These are phyloP conservation scores for Paradisaea rubra DNA, from an alignment of 2,113 vertebrate genomes.

Conservation along the genomic window DNA sequence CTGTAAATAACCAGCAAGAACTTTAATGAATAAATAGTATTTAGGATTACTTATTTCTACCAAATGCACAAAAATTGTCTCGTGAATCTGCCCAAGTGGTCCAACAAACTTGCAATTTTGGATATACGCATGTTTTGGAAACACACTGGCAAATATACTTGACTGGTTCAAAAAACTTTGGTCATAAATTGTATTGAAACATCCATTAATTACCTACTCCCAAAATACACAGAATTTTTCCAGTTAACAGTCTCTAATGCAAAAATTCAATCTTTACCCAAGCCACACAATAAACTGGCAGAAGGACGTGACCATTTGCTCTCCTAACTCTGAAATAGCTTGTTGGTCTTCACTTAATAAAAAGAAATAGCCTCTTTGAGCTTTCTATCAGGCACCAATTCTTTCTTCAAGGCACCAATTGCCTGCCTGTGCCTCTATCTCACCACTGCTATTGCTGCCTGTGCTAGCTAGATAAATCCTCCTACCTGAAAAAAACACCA, in stretches of 20 bases:
- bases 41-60: neutral
- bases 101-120: neutral
- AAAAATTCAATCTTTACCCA: neutral
- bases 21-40: neutral
- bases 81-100: neutral
- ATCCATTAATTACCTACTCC: neutral
- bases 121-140: neutral
- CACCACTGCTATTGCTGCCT: neutral
- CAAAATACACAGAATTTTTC: neutral
- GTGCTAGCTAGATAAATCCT: neutral
- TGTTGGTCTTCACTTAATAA: neutral
- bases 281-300: neutral
- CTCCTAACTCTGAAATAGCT: neutral
- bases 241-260: neutral
- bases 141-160: neutral
- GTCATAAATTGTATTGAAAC: neutral
- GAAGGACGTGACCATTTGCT: neutral
- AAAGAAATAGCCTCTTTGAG: neutral
- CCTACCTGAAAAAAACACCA: neutral
- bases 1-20: neutral
- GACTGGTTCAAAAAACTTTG: neutral
- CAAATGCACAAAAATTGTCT: neutral
- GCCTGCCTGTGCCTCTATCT: neutral
- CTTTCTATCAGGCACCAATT: neutral
- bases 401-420: neutral